phyloP scores from a whole-genome alignment of 1,140 invertebrate genomes.

The Zaprionus tsacasi region DNA sequence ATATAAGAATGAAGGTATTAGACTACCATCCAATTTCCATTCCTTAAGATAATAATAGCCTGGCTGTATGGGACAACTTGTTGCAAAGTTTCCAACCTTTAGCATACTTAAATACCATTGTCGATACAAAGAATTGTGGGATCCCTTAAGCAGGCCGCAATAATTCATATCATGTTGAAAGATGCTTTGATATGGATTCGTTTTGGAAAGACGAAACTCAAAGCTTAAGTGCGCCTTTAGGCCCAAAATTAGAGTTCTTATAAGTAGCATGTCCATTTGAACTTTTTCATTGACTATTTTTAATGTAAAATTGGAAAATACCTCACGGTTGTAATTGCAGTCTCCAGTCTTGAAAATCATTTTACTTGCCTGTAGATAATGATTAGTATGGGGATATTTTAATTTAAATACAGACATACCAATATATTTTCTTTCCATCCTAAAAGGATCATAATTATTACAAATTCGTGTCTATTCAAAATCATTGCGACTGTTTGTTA shows the following conservation, averaged over 20 bases:
- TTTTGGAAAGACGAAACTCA: slow-evolving; percentile 60
- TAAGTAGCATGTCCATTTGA: slow-evolving; percentile 51
- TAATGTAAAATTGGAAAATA: slow-evolving; percentile 64
- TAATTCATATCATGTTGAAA: slow-evolving; percentile 71
- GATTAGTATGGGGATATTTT: too few relatives aligned
- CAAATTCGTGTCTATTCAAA: background rate
- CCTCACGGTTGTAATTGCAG: slow-evolving; percentile 44
- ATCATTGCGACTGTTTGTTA: slow-evolving; percentile 12
- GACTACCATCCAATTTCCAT: slow-evolving; percentile 52
- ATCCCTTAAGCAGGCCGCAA: slow-evolving; percentile 56
- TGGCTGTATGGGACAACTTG: slow-evolving; percentile 57
- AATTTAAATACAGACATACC: slow-evolving; percentile 10
- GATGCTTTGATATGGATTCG: slow-evolving; percentile 62
- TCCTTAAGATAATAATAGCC: slow-evolving; percentile 66
- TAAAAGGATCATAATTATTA: slow-evolving; percentile 2
- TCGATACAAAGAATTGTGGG: slow-evolving; percentile 58
- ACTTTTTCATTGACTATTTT: slow-evolving; percentile 48
- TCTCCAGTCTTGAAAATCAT: slow-evolving; percentile 55
- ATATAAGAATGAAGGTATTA: slow-evolving; percentile 67
- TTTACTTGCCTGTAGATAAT: slow-evolving; percentile 38
- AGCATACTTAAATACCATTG: slow-evolving; percentile 60
- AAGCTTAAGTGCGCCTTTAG: slow-evolving; percentile 63
- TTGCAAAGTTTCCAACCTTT: slow-evolving; percentile 65
- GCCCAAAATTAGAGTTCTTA: slow-evolving; percentile 33
- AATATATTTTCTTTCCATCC: background rate